phyloP scores from a whole-genome alignment of 1,140 invertebrate genomes.

The Condylostylus longicornis region DNA sequence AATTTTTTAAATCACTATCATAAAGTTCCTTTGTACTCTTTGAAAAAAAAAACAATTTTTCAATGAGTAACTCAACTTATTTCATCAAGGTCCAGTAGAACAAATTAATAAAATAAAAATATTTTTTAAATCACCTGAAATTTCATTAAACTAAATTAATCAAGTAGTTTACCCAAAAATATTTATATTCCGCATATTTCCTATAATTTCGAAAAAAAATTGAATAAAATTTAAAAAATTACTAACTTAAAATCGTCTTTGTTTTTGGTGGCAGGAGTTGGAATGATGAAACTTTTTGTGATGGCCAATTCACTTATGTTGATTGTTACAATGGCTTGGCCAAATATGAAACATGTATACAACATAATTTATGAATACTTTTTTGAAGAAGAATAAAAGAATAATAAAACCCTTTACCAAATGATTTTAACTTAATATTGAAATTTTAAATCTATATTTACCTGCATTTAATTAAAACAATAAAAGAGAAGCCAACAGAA shows the following conservation, averaged over 20 bases:
- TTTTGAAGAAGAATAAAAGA: slow-evolving; percentile 11
- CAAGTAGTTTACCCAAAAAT: no score
- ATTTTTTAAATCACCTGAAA: no score
- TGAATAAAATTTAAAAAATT: not conserved
- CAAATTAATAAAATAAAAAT: no score
- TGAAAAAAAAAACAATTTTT: no score
- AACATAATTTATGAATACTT: slow-evolving; percentile 22
- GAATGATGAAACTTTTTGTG: slow-evolving; percentile 31
- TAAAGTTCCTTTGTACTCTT: no score
- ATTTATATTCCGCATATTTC: not conserved
- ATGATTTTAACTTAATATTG: no score
- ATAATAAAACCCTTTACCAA: slow-evolving; percentile 7
- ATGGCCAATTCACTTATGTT: slow-evolving; percentile 28
- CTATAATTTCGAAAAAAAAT: not conserved
- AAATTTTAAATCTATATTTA: not conserved
- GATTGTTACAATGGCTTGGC: slow-evolving; percentile 30
- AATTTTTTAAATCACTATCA: no score
- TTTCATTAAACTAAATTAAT: no score
- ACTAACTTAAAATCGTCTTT: not conserved
- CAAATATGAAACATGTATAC: slow-evolving; percentile 23
- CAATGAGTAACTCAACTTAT: no score
- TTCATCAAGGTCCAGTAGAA: no score
- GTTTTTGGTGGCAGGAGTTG: slow-evolving; percentile 18
- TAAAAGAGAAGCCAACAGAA: not conserved
- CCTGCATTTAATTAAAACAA: not conserved